These are phyloP conservation scores for Lycaon pictus DNA, from an alignment of 2,113 vertebrate genomes.

Conservation along the genomic window DNA sequence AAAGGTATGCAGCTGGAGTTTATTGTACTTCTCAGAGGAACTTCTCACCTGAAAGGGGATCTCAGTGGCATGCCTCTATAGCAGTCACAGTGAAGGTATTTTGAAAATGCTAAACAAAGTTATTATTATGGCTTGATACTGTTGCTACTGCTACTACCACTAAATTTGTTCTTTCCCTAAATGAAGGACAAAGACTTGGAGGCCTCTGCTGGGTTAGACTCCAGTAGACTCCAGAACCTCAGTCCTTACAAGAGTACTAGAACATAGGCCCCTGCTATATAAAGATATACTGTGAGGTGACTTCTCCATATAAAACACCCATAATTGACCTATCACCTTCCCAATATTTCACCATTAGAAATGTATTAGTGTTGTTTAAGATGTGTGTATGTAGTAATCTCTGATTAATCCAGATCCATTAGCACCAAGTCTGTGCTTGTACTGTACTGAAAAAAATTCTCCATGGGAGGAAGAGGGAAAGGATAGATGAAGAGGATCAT, in stretches of 20 bases:
- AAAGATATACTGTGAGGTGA: neutral
- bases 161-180: neutral
- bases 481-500: neutral
- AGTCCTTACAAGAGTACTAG: neutral
- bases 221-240: neutral
- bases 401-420: neutral
- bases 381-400: neutral
- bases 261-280: neutral
- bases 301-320: neutral
- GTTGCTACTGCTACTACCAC: neutral
- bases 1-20: neutral
- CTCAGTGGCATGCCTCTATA: neutral
- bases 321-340: neutral
- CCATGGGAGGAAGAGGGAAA: neutral
- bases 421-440: neutral
- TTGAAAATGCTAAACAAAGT: constrained; percentile 3
- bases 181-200: neutral
- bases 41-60: neutral
- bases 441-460: neutral
- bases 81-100: neutral
- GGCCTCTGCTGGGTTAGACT: neutral
- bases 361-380: neutral
- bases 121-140: neutral
- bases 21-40: neutral
- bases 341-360: neutral